Evolutionary conservation across 2,888 invertebrate genomes (phyloP).

Genomic region (Chelonus formosanus): DNA sequence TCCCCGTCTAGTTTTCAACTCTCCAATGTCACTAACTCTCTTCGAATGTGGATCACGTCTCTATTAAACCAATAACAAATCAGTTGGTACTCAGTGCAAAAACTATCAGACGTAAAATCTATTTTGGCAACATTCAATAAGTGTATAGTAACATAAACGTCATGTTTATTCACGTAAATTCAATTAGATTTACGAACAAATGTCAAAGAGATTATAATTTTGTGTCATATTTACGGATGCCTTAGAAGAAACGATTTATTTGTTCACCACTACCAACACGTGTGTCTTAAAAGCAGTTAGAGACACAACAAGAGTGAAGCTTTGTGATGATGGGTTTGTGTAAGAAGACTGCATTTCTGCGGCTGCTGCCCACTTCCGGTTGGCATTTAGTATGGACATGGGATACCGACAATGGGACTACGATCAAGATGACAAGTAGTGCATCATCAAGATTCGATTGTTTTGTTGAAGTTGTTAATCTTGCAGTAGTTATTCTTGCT

Average conservation of each 20-base stretch:
- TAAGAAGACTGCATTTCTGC: conserved; percentile 43
- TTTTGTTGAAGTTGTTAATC: conserved; percentile 46
- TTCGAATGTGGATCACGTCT: conserved; percentile 7
- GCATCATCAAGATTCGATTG: conserved; percentile 43
- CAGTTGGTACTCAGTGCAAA: not conserved
- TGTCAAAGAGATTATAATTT: conserved; percentile 2
- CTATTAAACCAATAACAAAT: not conserved
- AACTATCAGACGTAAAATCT: conserved; percentile 2
- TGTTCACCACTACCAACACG: not conserved
- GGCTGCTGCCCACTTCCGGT: conserved; percentile 42
- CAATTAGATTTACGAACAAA: conserved; percentile 25
- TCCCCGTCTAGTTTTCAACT: conserved; percentile 16
- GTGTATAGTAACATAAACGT: conserved; percentile 8
- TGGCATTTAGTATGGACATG: conserved; percentile 45
- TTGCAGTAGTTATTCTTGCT: conserved; percentile 38
- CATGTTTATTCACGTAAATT: conserved; percentile 6
- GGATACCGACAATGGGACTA: conserved; percentile 46
- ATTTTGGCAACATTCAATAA: conserved; percentile 16
- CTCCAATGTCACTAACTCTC: conserved; percentile 7
- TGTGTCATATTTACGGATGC: conserved; percentile 18
- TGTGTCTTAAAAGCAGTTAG: not conserved
- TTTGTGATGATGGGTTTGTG: conserved; percentile 36
- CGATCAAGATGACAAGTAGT: conserved; percentile 40
- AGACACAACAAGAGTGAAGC: not conserved
- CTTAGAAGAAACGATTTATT: conserved; percentile 15